Evolutionary conservation across 2,888 invertebrate genomes (phyloP).

Genomic region (Campaea margaritaria): DNA sequence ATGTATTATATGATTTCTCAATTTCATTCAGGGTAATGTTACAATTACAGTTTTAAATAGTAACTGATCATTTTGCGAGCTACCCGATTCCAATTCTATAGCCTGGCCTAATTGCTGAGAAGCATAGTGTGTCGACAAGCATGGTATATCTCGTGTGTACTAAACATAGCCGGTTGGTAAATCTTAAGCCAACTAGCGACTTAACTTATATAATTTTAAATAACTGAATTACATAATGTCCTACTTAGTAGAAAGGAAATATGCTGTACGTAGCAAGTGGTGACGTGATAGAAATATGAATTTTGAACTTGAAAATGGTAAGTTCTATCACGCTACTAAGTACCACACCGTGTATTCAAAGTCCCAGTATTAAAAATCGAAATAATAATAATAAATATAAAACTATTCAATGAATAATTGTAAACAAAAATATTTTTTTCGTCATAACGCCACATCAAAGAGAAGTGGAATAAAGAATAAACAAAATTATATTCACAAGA

Average conservation of each 20-base stretch:
- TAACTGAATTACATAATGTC: slow-evolving; percentile 3
- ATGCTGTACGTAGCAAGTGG: not conserved
- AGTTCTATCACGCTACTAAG: not conserved
- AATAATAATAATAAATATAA: not conserved
- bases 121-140: slow-evolving; percentile 11
- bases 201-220: slow-evolving; percentile 9
- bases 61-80: slow-evolving; percentile 14
- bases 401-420: slow-evolving; percentile 1
- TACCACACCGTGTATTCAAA: not conserved
- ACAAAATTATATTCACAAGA: not conserved
- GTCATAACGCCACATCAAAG: not conserved
- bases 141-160: slow-evolving; percentile 1
- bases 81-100: slow-evolving; percentile 8
- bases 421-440: not conserved
- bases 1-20: too few species aligned
- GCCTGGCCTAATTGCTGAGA: not conserved
- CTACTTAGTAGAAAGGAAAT: slow-evolving; percentile 3
- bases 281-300: slow-evolving; percentile 5
- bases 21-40: not conserved
- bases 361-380: not conserved
- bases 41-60: not conserved
- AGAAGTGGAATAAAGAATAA: not conserved
- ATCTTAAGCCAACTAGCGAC: slow-evolving; percentile 20
- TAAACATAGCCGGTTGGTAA: slow-evolving; percentile 1
- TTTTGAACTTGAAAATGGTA: not conserved